Evolutionary conservation across 2,888 invertebrate species (phyloP), one percentile per base, ranked within the genome.

Genomic region (Unio pictorum): DNA sequence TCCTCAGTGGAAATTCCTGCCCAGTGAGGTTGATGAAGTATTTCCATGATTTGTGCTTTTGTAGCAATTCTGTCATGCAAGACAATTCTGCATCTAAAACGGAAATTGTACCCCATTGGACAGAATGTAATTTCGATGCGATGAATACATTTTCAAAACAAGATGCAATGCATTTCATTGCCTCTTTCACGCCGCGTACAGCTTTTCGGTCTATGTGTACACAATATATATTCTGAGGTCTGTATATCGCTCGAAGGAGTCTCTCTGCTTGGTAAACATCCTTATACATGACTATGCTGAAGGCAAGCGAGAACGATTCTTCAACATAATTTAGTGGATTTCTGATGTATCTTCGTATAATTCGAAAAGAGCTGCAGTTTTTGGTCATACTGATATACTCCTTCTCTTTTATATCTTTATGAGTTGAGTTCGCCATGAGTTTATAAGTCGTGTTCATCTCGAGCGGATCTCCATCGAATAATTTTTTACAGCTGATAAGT

Each of bases 11-110:
- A 68, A 87, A 85, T 75, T 88, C 86, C 66, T 86, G 86, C 1
- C 85, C 87, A 0, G 86, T 86, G 45, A 88, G 73, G 67, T 89
- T 89, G 55, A 89, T 84, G 65, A 88, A 84, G 69, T 88, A 88
- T 59, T 81, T 80, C 88, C 88, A 88, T 54, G 66, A 72, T 56
- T 68, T 73, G 61, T 73, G 72, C 34, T 70, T 66, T 56, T 78
- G 34, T 34, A 34, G 7, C 15, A 84, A 67, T 55, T 82, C 83
- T 23, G 71, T 58, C 72, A 86, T 73, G 68, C 87, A 87, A 54
- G 72, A 74, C 34, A 86, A 72, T 62, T 85, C 85, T 11, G 87
- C 83, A 45, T 83, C 71, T 11, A 87, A 66, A 15, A 84, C 83
- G 20, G 80, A 75, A 62, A 82, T 79, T 30, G 79, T 76, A 3